Evolutionary conservation across 2,888 invertebrate genomes (phyloP), one percentile per base, ranked within the genome.

Genomic region (Hoplodrina ambigua): DNA sequence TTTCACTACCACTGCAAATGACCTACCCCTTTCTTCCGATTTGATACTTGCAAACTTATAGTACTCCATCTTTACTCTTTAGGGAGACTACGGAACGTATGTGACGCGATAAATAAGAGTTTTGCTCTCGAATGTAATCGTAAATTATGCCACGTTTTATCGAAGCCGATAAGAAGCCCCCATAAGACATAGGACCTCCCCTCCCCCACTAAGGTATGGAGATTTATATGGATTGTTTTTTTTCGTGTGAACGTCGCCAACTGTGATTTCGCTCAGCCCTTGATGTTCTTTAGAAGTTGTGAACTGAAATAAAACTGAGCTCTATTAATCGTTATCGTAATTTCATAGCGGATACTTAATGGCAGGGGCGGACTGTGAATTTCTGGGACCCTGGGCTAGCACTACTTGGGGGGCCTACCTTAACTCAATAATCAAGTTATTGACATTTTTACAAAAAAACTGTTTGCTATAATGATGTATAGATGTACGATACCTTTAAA

Each of bases 91-190:
- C 55, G 52, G 6, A 65, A 70, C 69, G 73, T 72, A 75, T 80
- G 73, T 75, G 81, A 71, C 57, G 62, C 76, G 72, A 79, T 83
- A 83, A 85, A 86, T 82, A 86, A 81, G 75, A 85, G 78, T 80
- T 73, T 79, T 81, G 75, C 71, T 70, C 71, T 64, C 68, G 69
- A 78, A 75, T 79, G 81, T 85, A 84, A 86, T 84, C 82, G 82
- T 86, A 85, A 86, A 85, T 87, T 85, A 82, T 78, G 74, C 57
- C 76, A 75, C 80, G 84, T 80, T 83, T 81, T 84, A 86, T 85
- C 83, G 86, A 84, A 83, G 66, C 60, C 78, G 64, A 72, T 81
- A 81, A 75, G 72, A 56, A 65, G 57, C 52, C 57, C 57, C 56
- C 50, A 30, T 67, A 65, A 55, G 56, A 69, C 50, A 37, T 44